Base-by-base conservation (phyloP, 2,797 vertebrate species). In the Acanthurus tractus region DNA sequence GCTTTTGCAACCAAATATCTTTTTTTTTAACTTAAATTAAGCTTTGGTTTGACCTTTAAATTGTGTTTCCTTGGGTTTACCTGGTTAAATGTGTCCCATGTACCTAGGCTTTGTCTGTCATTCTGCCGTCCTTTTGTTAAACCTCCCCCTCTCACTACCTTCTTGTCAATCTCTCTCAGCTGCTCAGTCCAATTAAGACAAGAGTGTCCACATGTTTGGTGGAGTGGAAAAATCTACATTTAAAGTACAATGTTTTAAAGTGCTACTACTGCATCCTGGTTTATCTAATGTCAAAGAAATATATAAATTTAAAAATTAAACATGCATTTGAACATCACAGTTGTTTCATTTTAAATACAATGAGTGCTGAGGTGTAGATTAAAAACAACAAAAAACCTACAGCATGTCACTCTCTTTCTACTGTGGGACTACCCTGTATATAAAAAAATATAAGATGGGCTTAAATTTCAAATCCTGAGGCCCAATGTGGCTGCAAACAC, bases 401-500 rank as follows among this genome's bases (percentile, higher is more conserved):
- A 40, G 4, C 10, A 8, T 25, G 22, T 40, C 38, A 40, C 38
- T 10, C 8, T 66, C 49, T 36, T 74, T 40, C 18, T 70, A 23
- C 34, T 49, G 44, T 38, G 3, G 25, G 12, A 57, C 7, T 29
- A 38, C 1, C 15, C 20, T 17, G 7, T 64, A 34, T 40, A 63
- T 52, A 38, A 53, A 34, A 34, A 81, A 54, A 45, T 45, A 56
- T 7, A 57, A 54, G 42, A 9, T 22, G 6, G 22, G n/a, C 15
- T 52, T 18, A 40, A 58, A 58, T 18, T 23, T 20, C 22, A 2
- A 5, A 59, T 79, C 45, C 1, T 57, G 14, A n/a, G 23, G 55
- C 9, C 5, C 3, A 1, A 72, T 12, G 29, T 3, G 17, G 49
- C 29, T 65, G 36, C 50, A 75, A 83, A 82, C n/a, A 63, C 50